phyloP scores from a whole-genome alignment of 2,113 vertebrate species.

The Nanger granti region DNA sequence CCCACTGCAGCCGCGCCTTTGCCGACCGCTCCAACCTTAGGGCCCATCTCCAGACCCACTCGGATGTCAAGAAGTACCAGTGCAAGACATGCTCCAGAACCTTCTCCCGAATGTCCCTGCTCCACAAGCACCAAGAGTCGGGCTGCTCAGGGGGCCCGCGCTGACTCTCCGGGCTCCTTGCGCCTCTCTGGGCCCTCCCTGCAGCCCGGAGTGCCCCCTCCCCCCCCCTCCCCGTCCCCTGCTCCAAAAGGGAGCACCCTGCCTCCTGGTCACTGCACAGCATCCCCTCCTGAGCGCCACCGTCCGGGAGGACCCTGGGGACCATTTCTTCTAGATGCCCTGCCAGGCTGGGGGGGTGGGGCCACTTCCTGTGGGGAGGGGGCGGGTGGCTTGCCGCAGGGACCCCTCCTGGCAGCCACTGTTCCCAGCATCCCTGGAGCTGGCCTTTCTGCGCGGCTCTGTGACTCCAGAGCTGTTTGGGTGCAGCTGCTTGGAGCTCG shows the following conservation, averaged over 20 bases:
- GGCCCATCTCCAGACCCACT: slow-evolving; percentile 97
- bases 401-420: background rate
- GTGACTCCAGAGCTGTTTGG: slow-evolving; percentile 6
- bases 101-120: slow-evolving; percentile 98
- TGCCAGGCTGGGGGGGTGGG: background rate
- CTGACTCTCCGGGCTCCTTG: slow-evolving; percentile 56
- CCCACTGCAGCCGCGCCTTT: slow-evolving; percentile 95
- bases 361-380: background rate
- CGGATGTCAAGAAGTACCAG: slow-evolving; percentile 98
- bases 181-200: background rate
- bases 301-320: background rate
- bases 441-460: background rate
- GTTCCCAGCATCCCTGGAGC: background rate
- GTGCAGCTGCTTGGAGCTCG: slow-evolving; percentile 24
- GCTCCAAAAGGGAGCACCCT: background rate
- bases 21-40: slow-evolving; percentile 97
- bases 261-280: background rate
- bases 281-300: background rate
- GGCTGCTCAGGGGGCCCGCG: slow-evolving; percentile 86
- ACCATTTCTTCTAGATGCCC: background rate
- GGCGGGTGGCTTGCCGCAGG: background rate
- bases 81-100: slow-evolving; percentile 92
- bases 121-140: slow-evolving; percentile 92
- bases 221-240: background rate
- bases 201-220: background rate